Evolutionary conservation across 2,113 vertebrate species (phyloP), one percentile per base, ranked within the genome.

Genomic region (Notechis scutatus): DNA sequence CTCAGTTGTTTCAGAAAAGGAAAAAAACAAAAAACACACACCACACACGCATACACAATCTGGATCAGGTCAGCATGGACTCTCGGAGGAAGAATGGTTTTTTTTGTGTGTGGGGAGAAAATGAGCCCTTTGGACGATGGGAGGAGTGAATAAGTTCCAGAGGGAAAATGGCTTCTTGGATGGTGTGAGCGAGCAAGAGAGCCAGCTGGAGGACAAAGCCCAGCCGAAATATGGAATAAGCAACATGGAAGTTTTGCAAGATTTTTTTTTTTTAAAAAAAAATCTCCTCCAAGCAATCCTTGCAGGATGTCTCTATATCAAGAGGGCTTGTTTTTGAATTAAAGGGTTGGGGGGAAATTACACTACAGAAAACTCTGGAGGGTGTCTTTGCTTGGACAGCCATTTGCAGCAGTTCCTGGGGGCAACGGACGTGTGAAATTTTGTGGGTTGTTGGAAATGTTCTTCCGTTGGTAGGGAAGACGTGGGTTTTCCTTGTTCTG

Each of bases 361-460:
- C 20, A 39, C 34, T 81, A 81, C 42, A 12, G 12, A 26, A 5
- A 1, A 12, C 74, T 91, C 92, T 24, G 52, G 57, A 93, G 74
- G 39, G 39, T n/a, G 47, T 0, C 0, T 93, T 94, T 3, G 18
- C 74, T 92, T 42, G 45, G 61, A 29, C 0, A 0, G 29, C 26
- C 47, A 92, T 5, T 55, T 21, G 26, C 5, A 42, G 93, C 42
- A 93, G 8, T 12, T 93, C 9, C 11, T 18, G 0, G 0, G 0
- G 0, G 20, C 5, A 39, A 11, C 54, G 23, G 11, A 42, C 61
- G 2, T 1, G 74, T 45, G 55, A 61, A 56, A 61, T 86, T 21
- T 1, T 87, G 90, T 1, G 7, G 26, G 91, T 50, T 81, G 42
- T 20, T 52, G 4, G 5, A 15, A 61, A 54, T 34, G 1, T 9